Base-by-base conservation (phyloP, 2,888 invertebrate genomes). In the Microctonus brassicae region DNA sequence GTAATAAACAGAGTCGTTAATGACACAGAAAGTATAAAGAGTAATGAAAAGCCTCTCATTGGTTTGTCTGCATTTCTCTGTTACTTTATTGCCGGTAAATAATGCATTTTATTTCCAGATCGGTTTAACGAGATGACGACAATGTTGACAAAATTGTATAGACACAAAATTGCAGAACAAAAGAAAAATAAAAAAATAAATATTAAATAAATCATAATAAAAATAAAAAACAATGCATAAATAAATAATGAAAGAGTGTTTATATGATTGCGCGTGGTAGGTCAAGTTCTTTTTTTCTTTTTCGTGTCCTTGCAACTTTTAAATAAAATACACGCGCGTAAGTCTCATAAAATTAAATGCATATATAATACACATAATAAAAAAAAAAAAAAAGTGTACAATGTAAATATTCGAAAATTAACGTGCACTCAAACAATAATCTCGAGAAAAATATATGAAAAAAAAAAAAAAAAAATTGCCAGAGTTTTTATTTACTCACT, bases 1-100 rank as follows among this genome's bases (percentile, higher is more conserved):
- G 86, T 81, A 81, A 84, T 87, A 87, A 87, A 87, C 83, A 83
- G 80, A 80, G 81, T 82, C 87, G 87, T 87, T 87, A 87, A 87
- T 82, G 83, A 80, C 83, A 76, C 75, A 66, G 74, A 68, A 71
- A 75, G 61, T 75, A 75, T 47, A 47, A 17, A 75, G 75, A n/a
- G n/a, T n/a, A 77, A 74, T 71, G 74, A 75, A 73, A 69, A 69
- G 71, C 73, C 69, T 66, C 69, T 69, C 62, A 69, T 68, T 72
- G 77, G 68, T 77, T 17, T 47, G 47, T 6, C 7, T 47, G 47
- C 17, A n/a, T 47, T 47, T 73, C 65, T 74, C 74, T 70, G 65
- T 78, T 76, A 79, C 79, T 85, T 87, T 87, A 87, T 84, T 83
- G 81, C 82, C 84, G 82, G 84, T 86, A 86, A 86, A 86, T 86